Conservation (phyloP, 1,140 invertebrate species). For the Psilanteris sp. region DNA sequence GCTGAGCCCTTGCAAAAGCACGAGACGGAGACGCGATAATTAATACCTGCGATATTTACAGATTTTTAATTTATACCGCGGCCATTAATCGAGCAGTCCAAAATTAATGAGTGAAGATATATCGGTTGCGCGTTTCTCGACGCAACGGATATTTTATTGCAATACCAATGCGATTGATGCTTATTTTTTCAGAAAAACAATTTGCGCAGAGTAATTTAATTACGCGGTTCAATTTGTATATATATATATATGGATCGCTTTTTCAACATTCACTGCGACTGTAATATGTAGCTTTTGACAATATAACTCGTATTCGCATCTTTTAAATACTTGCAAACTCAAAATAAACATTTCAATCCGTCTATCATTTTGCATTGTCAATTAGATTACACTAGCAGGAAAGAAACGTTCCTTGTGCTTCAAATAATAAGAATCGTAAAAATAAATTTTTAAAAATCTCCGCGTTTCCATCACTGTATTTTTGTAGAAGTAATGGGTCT, state of each 20-base stretch:
- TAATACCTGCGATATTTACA: slow-evolving; percentile 61
- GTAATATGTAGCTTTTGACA: too few species aligned
- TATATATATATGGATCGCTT: slow-evolving; percentile 4
- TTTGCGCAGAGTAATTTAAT: slow-evolving; percentile 36
- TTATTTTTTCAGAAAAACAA: slow-evolving; percentile 47
- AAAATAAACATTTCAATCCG: too few species aligned
- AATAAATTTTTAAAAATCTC: too few species aligned
- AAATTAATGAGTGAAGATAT: slow-evolving; percentile 63
- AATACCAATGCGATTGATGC: slow-evolving; percentile 29
- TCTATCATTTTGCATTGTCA: too few species aligned
- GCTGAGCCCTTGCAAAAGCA: slow-evolving; percentile 29
- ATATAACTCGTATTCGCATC: too few species aligned
- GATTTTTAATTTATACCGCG: slow-evolving; percentile 62
- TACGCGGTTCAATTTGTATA: not conserved
- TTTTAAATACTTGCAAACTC: too few species aligned
- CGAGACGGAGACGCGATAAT: slow-evolving; percentile 58
- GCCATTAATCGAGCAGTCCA: slow-evolving; percentile 53
- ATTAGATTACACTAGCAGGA: too few species aligned
- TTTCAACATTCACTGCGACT: not conserved
- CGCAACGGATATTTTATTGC: slow-evolving; percentile 40
- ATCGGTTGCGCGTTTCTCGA: slow-evolving; percentile 33
- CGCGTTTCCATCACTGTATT: too few species aligned
- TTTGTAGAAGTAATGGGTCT: too few species aligned
- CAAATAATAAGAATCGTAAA: too few species aligned
- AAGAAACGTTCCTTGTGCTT: too few species aligned